A percentile compares a stretch with the other conserved stretches of the same genome.
phyloP scores from a whole-genome alignment of 1,140 invertebrate genomes.

The Musca vetustissima region DNA sequence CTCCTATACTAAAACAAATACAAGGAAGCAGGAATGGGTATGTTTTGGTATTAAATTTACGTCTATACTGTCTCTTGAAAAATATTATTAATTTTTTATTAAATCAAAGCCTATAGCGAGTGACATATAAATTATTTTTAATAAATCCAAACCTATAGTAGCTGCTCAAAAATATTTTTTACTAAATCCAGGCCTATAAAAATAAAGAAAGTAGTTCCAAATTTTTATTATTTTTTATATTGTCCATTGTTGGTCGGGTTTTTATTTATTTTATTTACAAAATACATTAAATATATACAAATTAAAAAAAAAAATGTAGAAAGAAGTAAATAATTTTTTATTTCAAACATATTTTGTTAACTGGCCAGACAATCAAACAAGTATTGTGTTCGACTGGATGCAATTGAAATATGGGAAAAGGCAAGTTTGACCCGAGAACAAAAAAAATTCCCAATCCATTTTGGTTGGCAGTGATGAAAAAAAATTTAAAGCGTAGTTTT shows the following conservation, averaged over 20 bases:
- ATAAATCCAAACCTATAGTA: too few species aligned
- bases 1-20: too few species aligned
- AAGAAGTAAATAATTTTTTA: background rate
- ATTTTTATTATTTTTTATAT: background rate
- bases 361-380: conserved; percentile 7
- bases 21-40: too few species aligned
- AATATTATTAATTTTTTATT: too few species aligned
- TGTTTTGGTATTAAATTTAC: too few species aligned
- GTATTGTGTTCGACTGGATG: background rate
- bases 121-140: too few species aligned
- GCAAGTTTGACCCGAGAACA: background rate
- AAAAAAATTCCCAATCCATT: background rate
- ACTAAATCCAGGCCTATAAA: too few species aligned
- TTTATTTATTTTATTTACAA: conserved; percentile 14
- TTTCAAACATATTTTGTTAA: background rate
- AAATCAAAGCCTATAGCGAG: too few species aligned
- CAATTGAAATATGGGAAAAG: background rate
- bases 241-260: conserved; percentile 16
- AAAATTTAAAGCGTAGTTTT: too few species aligned
- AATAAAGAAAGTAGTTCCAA: too few species aligned
- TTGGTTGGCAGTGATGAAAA: conserved; percentile 5
- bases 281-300: conserved; percentile 23
- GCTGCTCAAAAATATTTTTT: too few species aligned
- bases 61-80: too few species aligned
- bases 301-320: conserved; percentile 16